Conservation (phyloP, 2,797 vertebrate genomes). For the Chaetodon trifasciatus region DNA sequence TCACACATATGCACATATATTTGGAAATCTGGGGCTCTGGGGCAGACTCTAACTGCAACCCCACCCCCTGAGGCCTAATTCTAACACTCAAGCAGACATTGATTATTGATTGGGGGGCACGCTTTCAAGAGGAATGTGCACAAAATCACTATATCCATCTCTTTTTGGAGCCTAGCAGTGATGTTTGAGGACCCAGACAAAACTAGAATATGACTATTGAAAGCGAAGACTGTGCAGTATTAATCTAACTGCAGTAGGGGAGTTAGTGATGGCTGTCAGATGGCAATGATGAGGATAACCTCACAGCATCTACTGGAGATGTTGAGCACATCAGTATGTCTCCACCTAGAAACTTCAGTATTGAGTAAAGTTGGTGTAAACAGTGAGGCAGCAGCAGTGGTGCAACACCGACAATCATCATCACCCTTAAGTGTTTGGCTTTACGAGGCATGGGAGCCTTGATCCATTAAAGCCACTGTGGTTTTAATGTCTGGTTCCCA, state of each 20-base stretch:
- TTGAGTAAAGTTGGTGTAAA: slow-evolving; percentile 28
- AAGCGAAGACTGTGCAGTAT: not conserved
- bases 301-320: not conserved
- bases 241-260: slow-evolving; percentile 23
- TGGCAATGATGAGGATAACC: not conserved
- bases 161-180: not conserved
- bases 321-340: slow-evolving; percentile 17
- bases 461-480: slow-evolving; percentile 71
- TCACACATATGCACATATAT: not conserved
- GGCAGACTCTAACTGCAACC: not conserved
- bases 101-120: not conserved
- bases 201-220: not conserved
- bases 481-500: slow-evolving; percentile 80
- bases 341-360: slow-evolving; percentile 22
- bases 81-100: not conserved
- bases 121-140: not conserved
- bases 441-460: slow-evolving; percentile 66
- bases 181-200: not conserved
- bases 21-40: not conserved
- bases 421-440: slow-evolving; percentile 67
- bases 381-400: slow-evolving; percentile 33
- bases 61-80: not conserved
- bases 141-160: slow-evolving; percentile 7
- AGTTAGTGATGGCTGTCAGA: not conserved
- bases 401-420: slow-evolving; percentile 65